These are phyloP conservation scores for Lasioglossum vierecki DNA, from an alignment of 2,888 invertebrate genomes.

Conservation along the genomic window DNA sequence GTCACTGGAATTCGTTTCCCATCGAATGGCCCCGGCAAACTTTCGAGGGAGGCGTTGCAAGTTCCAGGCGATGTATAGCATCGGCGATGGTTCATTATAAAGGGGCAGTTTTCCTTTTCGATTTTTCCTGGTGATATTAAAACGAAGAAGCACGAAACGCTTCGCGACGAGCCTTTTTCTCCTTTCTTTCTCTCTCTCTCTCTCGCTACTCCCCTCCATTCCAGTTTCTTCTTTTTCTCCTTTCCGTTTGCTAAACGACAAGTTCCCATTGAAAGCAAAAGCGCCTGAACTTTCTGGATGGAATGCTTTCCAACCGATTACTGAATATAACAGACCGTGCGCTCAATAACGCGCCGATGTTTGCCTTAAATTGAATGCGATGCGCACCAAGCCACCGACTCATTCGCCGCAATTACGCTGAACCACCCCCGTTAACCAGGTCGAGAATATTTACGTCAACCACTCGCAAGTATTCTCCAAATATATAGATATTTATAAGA, in stretches of 20 bases:
- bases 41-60: slow-evolving; percentile 51
- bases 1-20: slow-evolving; percentile 54
- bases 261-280: slow-evolving; percentile 26
- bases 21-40: slow-evolving; percentile 38
- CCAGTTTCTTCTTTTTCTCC: neutral
- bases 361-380: slow-evolving; percentile 10
- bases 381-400: neutral
- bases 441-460: neutral
- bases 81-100: slow-evolving; percentile 47
- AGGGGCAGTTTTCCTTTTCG: slow-evolving; percentile 22
- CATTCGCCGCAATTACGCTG: neutral
- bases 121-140: slow-evolving; percentile 48
- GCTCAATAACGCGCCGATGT: slow-evolving; percentile 17
- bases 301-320: slow-evolving; percentile 46
- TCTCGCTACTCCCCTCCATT: neutral
- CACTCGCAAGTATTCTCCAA: neutral
- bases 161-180: neutral
- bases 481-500: neutral
- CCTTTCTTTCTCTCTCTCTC: neutral
- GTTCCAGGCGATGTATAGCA: slow-evolving; percentile 49
- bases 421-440: neutral
- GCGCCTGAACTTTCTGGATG: slow-evolving; percentile 25
- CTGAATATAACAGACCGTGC: slow-evolving; percentile 29
- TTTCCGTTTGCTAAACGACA: slow-evolving; percentile 20
- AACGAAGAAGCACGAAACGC: slow-evolving; percentile 16